Evolutionary conservation across 2,113 vertebrate genomes (phyloP).

Genomic region (Melospiza melodia): DNA sequence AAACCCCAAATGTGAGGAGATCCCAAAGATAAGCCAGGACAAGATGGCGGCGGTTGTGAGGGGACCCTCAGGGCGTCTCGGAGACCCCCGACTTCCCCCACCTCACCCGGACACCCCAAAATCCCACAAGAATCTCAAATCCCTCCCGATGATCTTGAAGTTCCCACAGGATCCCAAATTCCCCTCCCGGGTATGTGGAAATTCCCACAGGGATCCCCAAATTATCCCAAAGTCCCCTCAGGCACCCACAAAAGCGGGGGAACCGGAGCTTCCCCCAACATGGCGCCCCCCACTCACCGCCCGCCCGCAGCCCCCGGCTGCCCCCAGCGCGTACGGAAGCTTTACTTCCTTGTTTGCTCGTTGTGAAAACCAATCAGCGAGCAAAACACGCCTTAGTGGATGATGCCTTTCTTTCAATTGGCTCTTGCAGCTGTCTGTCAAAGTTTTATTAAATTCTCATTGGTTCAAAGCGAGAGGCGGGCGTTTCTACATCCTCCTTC

Average conservation of each 20-base stretch:
- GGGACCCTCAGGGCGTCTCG: too few species aligned
- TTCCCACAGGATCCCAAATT: too few species aligned
- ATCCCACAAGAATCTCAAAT: too few species aligned
- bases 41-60: too few species aligned
- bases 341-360: neutral
- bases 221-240: too few species aligned
- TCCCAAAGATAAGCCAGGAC: too few species aligned
- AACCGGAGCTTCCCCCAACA: neutral
- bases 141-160: too few species aligned
- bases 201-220: too few species aligned
- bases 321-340: neutral
- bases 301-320: neutral
- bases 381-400: rapidly evolving
- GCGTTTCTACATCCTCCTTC: rapidly evolving
- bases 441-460: rapidly evolving
- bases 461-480: neutral
- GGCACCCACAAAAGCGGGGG: neutral
- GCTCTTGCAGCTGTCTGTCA: rapidly evolving
- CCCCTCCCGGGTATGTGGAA: too few species aligned
- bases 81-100: too few species aligned
- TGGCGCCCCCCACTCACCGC: neutral
- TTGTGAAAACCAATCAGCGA: rapidly evolving
- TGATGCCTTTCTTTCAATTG: rapidly evolving
- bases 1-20: too few species aligned
- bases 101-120: too few species aligned